phyloP scores from a whole-genome alignment of 2,888 invertebrate genomes.

The Liodrosophila aerea region DNA sequence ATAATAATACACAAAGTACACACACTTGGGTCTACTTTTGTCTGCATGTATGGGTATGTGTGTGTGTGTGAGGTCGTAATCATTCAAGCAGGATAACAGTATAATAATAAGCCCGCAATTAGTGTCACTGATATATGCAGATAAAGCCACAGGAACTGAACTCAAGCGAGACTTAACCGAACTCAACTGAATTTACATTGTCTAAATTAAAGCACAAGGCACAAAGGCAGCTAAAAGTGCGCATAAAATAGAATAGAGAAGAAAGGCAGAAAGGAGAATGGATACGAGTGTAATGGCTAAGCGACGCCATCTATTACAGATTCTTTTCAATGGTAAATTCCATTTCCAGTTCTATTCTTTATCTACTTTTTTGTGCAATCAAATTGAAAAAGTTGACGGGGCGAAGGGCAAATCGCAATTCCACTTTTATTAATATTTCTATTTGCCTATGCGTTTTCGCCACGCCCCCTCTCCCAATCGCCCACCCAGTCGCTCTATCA shows the following conservation, averaged over 20 bases:
- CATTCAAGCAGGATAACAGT: constrained; percentile 35
- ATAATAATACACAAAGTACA: constrained; percentile 20
- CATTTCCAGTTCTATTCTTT: constrained; percentile 9
- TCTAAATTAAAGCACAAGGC: constrained; percentile 35
- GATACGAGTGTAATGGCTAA: constrained; percentile 8
- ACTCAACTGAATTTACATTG: constrained; percentile 31
- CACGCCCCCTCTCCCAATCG: no score
- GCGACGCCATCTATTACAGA: constrained; percentile 15
- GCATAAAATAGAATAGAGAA: no score
- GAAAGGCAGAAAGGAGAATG: not conserved
- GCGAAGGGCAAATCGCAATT: constrained; percentile 67
- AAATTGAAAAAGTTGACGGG: constrained; percentile 53
- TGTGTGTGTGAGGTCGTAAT: constrained; percentile 53
- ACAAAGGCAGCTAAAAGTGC: no score
- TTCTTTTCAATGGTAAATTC: constrained; percentile 19
- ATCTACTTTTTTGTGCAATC: constrained; percentile 33
- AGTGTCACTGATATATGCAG: constrained; percentile 62
- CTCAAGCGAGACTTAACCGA: not conserved
- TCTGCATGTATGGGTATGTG: not conserved
- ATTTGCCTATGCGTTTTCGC: constrained; percentile 64
- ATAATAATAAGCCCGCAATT: constrained; percentile 72
- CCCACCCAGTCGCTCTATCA: not conserved
- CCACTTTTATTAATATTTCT: constrained; percentile 73
- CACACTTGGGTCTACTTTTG: not conserved
- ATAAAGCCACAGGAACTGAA: constrained; percentile 27